Base-by-base conservation (phyloP, 2,113 vertebrate genomes). In the Paedocypris sp. region DNA sequence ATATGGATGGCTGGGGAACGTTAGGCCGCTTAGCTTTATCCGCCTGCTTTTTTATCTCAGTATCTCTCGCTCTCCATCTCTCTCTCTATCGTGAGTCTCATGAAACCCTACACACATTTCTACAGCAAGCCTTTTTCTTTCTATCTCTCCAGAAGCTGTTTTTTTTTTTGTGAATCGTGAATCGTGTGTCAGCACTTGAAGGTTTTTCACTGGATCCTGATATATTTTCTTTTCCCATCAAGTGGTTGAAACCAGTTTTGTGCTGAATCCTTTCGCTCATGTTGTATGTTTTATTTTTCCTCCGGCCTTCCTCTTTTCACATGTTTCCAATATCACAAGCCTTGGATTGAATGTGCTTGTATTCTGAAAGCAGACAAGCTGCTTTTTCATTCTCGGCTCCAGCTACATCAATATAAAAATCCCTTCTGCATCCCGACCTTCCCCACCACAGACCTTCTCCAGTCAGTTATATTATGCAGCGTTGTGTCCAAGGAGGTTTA, bases 331-430 rank as follows among this genome's bases (percentile, higher is more conserved):
- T 54, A 28, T 56, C 6, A n/a, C 6, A n/a, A 13, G 48, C 26
- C 15, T 28, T 38, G 28, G 32, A 13, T 59, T 38, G 42, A 49
- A 18, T 16, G 33, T 15, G 16, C 36, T 4, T 53, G 46, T 11
- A 19, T 48, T 28, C 43, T 31, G 54, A 43, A 42, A 28, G 38
- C 47, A 25, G 28, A 47, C 35, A 60, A 15, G 15, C 42, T 62
- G 57, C 22, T 15, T 72, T 68, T 51, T 29, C 22, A 48, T 62
- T 62, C 62, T 39, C 42, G 49, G 62, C 67, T 45, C 66, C 62
- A 38, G 12, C 48, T 57, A 13, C 6, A 33, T 25, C 12, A n/a
- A 19, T 48, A 33, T 54, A 16, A 32, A 33, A 62, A 53, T 59
- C 46, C 58, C 35, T 41, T 10, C 31, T 45, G 25, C 26, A 23